Evolutionary conservation across 2,797 vertebrate species (phyloP).

Genomic region (Pseudochromis fuscus): DNA sequence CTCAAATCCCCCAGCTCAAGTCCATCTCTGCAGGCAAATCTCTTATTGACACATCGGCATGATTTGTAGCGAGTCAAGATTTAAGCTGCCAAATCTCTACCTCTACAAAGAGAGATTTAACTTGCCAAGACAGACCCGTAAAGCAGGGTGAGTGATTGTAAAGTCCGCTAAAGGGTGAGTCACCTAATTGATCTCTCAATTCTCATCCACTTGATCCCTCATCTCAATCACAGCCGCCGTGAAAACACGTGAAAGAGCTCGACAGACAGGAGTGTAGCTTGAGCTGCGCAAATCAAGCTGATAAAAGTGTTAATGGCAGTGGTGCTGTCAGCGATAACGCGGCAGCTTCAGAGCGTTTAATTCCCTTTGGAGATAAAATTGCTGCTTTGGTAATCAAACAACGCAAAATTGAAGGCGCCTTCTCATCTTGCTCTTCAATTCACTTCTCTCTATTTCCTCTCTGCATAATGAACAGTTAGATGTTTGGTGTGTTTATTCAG

Average conservation of each 20-base stretch:
- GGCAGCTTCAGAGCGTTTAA: slow-evolving; percentile 19
- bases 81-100: slow-evolving; percentile 60
- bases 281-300: slow-evolving; percentile 34
- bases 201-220: slow-evolving; percentile 55
- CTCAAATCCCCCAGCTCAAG: slow-evolving; percentile 53
- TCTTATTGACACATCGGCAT: slow-evolving; percentile 45
- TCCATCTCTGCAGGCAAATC: slow-evolving; percentile 41
- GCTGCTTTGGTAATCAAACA: slow-evolving; percentile 54
- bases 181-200: slow-evolving; percentile 70
- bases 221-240: slow-evolving; percentile 19
- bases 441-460: slow-evolving; percentile 29
- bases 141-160: slow-evolving; percentile 55
- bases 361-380: slow-evolving; percentile 40
- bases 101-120: slow-evolving; percentile 54
- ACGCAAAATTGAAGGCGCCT: slow-evolving; percentile 38
- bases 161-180: slow-evolving; percentile 49
- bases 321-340: slow-evolving; percentile 37
- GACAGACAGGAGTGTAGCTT: slow-evolving; percentile 9
- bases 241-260: slow-evolving; percentile 44
- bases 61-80: slow-evolving; percentile 52
- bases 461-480: slow-evolving; percentile 41
- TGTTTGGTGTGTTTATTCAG: slow-evolving; percentile 49
- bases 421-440: slow-evolving; percentile 36
- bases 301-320: slow-evolving; percentile 47
- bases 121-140: slow-evolving; percentile 34